Evolutionary conservation across 92 coral and sea anemone genomes (phyloP), one percentile per base, ranked within the genome.

Genomic region (Parazoanthus darwini): DNA sequence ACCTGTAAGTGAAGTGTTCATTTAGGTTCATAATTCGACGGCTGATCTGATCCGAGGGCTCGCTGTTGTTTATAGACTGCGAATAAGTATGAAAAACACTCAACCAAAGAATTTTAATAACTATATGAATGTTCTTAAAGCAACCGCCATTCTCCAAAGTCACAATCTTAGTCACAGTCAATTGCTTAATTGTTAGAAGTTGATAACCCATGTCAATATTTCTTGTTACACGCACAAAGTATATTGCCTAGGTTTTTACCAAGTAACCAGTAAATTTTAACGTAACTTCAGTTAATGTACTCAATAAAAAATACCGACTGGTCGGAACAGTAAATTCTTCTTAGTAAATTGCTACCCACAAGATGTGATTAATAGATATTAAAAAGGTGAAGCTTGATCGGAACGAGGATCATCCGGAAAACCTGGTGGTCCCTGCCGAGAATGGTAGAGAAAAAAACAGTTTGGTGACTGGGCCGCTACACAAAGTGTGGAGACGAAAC

Each of bases 1-100:
- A 96, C 98, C 98, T 96, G 95, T 96, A 93, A 18, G 98, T 93
- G 77, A 96, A 96, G 86, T 96, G 98, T 22, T 96, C 98, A 87
- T 96, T 96, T 43, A 96, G 87, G 72, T 94, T 94, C 39, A 92
- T 93, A 72, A 96, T 96, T 78, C 98, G 91, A 37, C 92, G 86
- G 35, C 43, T 71, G 2, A 96, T 83, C 79, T 93, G 98, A 29
- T 94, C 82, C 6, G 98, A 96, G 14, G 94, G 92, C 50, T 96
- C 98, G 75, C 98, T 96, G 79, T 93, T 96, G 85, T 90, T 85
- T 82, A 96, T 94, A 54, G 98, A 96, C 98, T 96, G 82, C 29
- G 91, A 82, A 85, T 13, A 54, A 54, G 59, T 13, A 15, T 20
- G 18, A 54, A 11, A 54, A 11, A 54, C 42, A 16, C 10, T 38